phyloP scores from a whole-genome alignment of 2,888 invertebrate genomes.

The Eupithecia insigniata region DNA sequence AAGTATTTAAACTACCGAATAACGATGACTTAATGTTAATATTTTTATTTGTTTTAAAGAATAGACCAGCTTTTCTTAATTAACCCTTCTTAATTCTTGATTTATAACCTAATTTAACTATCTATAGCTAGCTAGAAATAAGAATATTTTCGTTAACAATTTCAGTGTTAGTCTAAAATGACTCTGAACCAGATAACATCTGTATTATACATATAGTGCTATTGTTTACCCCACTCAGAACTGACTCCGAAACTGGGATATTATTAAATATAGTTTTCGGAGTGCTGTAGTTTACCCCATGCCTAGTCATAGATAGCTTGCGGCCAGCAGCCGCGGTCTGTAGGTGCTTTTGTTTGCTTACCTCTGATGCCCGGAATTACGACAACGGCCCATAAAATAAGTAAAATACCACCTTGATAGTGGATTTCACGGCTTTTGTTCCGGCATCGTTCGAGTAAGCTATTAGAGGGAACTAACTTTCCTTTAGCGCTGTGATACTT shows the following conservation, averaged over 20 bases:
- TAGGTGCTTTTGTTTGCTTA: constrained; percentile 36
- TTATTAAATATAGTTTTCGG: not conserved
- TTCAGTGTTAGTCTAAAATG: not conserved
- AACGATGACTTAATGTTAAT: too few relatives aligned
- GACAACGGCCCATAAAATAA: constrained; percentile 28
- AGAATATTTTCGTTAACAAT: too few relatives aligned
- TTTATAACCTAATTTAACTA: too few relatives aligned
- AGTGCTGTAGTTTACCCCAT: not conserved
- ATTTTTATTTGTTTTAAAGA: too few relatives aligned
- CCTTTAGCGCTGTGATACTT: too few relatives aligned
- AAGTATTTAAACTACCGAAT: too few relatives aligned
- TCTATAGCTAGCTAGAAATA: not conserved
- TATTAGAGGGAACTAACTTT: not conserved
- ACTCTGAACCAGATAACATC: too few relatives aligned
- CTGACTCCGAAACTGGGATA: not conserved
- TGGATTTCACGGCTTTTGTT: constrained; percentile 27
- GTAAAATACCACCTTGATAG: constrained; percentile 28
- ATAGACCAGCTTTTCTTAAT: too few relatives aligned
- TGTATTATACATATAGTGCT: not conserved
- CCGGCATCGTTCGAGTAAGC: constrained; percentile 8
- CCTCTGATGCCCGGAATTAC: constrained; percentile 35
- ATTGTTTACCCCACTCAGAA: not conserved
- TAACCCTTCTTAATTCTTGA: too few relatives aligned
- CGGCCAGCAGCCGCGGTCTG: constrained; percentile 26
- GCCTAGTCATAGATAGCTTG: constrained; percentile 32